These are phyloP conservation scores for Drosophila mojavensis DNA, from an alignment of 1,140 invertebrate genomes.

Conservation along the genomic window DNA sequence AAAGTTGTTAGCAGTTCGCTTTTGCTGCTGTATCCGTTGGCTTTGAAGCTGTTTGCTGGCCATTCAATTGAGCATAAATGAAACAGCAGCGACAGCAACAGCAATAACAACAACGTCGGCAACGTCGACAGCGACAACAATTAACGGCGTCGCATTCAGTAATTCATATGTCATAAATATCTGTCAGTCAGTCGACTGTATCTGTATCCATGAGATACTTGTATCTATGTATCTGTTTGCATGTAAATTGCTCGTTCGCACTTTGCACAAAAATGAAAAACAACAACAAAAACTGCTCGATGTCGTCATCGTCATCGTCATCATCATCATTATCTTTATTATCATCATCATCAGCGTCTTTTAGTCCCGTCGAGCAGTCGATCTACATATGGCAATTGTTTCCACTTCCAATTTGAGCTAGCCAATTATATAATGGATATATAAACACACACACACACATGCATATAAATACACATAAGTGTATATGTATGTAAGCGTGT, in stretches of 20 bases:
- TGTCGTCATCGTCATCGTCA: constrained; percentile 63
- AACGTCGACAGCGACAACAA: constrained; percentile 45
- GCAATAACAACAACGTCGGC: background rate
- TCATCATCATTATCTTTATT: constrained; percentile 39
- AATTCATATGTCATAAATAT: constrained; percentile 81
- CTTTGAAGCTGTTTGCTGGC: constrained; percentile 60
- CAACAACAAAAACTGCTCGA: constrained; percentile 61
- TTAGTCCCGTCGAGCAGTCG: constrained; percentile 54
- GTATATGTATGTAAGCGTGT: background rate
- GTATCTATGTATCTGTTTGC: constrained; percentile 25
- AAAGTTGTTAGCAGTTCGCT: constrained; percentile 21
- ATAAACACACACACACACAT: constrained; percentile 5
- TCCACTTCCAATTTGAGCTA: constrained; percentile 74
- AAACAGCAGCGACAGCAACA: constrained; percentile 25
- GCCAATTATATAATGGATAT: constrained; percentile 68
- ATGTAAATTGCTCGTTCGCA: constrained; percentile 61
- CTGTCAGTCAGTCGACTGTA: constrained; percentile 61
- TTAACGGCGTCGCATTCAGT: constrained; percentile 60
- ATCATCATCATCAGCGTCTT: constrained; percentile 27
- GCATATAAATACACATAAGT: background rate
- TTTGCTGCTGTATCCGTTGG: constrained; percentile 58
- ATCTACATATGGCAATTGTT: constrained; percentile 74
- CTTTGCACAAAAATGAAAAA: constrained; percentile 72
- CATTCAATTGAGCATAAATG: constrained; percentile 66
- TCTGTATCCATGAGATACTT: constrained; percentile 29